Evolutionary conservation across 2,113 vertebrate species (phyloP).

Genomic region (Pagrus major): DNA sequence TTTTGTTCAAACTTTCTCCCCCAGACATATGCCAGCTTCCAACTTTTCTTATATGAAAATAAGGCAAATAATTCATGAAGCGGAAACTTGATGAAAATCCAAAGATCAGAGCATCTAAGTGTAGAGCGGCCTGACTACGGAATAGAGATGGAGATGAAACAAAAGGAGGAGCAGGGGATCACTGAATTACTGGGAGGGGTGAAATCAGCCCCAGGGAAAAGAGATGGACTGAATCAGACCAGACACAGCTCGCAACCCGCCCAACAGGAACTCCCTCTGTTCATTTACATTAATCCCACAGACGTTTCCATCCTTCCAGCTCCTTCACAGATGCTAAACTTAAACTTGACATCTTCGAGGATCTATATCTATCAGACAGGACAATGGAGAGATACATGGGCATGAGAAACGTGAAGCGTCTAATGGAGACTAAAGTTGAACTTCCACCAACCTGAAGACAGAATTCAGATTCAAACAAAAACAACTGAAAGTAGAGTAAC

Average conservation of each 20-base stretch:
- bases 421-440: slow-evolving; percentile 2
- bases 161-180: slow-evolving; percentile 74
- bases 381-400: slow-evolving; percentile 27
- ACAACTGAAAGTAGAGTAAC: neutral
- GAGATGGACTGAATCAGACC: slow-evolving; percentile 85
- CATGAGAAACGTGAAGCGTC: slow-evolving; percentile 10
- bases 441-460: neutral
- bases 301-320: slow-evolving; percentile 68
- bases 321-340: slow-evolving; percentile 67
- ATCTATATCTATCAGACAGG: slow-evolving; percentile 62
- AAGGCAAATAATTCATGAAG: slow-evolving; percentile 82
- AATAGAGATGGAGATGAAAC: slow-evolving; percentile 76
- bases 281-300: slow-evolving; percentile 85
- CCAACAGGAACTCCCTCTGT: slow-evolving; percentile 79
- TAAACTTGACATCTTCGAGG: slow-evolving; percentile 56
- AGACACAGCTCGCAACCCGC: slow-evolving; percentile 77
- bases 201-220: slow-evolving; percentile 66
- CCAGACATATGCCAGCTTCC: slow-evolving; percentile 33
- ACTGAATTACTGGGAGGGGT: slow-evolving; percentile 70
- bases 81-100: slow-evolving; percentile 83
- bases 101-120: slow-evolving; percentile 83
- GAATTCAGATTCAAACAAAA: neutral
- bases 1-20: slow-evolving; percentile 60
- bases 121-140: slow-evolving; percentile 70
- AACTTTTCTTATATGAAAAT: slow-evolving; percentile 85